Conservation (phyloP, 2,113 vertebrate genomes). For the Motacilla tschutschensis region DNA sequence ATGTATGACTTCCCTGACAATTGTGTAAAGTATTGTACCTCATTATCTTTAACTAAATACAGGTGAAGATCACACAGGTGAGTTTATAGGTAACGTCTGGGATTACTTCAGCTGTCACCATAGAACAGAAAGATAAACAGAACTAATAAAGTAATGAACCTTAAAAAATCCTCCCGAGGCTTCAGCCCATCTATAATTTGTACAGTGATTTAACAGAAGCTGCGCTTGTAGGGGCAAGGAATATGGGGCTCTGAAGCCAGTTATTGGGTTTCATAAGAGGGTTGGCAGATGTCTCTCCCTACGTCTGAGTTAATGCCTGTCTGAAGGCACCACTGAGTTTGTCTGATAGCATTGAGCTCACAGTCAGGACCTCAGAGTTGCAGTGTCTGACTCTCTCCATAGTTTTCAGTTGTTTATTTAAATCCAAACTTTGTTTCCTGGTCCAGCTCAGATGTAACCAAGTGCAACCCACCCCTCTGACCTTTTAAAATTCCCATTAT, state of each 20-base stretch:
- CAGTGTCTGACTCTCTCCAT: neutral
- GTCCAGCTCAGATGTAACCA: neutral
- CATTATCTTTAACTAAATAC: neutral
- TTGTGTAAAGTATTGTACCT: neutral
- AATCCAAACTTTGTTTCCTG: neutral
- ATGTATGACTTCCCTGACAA: neutral
- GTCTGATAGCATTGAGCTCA: neutral
- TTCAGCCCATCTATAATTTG: neutral
- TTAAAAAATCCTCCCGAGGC: neutral
- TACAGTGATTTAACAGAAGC: neutral
- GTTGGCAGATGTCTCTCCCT: neutral
- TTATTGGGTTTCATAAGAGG: neutral
- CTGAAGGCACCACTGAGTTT: neutral
- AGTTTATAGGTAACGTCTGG: neutral
- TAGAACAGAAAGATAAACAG: constrained; percentile 20
- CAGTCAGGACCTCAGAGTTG: neutral
- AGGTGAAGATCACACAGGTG: neutral
- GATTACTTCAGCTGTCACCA: neutral
- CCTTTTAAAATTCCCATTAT: neutral
- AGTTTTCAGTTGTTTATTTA: neutral
- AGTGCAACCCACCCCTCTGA: neutral
- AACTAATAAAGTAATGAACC: neutral
- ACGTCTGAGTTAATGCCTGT: neutral
- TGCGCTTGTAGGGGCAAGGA: neutral
- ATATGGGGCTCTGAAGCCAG: neutral